Base-by-base conservation (phyloP, 2,888 invertebrate species). In the Agonopterix subpropinquella region DNA sequence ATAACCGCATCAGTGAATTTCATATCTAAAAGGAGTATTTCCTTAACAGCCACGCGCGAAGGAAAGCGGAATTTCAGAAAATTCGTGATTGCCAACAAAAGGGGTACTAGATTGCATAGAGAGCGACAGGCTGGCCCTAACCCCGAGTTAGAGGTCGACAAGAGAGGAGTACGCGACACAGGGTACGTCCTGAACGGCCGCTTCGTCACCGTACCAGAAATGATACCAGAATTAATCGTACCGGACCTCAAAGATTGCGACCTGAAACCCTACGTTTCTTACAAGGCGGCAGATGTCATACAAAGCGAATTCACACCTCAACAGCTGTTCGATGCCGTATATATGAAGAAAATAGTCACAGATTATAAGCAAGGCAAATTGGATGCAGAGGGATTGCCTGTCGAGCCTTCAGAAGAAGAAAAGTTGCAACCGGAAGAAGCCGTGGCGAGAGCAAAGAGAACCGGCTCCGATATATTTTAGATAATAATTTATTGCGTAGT, bases 201-300 rank as follows among this genome's bases (percentile, higher is more conserved):
- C 56, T 94, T 89, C 67, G 75, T 92, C 1, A 62, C 73, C 10
- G 85, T 98, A 3, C 94, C 95, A 1, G 98, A 98, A 89, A 97
- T 93, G 93, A 91, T 96, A 56, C 98, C 98, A 0, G 95, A 98
- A 71, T 73, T 99, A 11, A 92, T 99, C 50, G 98, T 99, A 2
- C 99, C 99, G 0, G 93, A 98, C 76, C 81, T 99, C 18, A 92
- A 90, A 55, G 92, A 89, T 58, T 99, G 94, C 69, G 85, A 93
- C 81, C 81, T 99, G 13, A 97, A 96, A 77, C 97, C 99, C 0
- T 99, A 99, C 66, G 98, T 99, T 0, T 96, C 98, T 0, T 99
- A 98, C 76, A 92, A 91, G 76, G 90, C 92, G 0, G 90, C 91
- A 2, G 92, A 95, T 50, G 91, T 97, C 0, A 77, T 89, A 9